These are phyloP conservation scores for Emmelina monodactyla DNA, from an alignment of 2,888 invertebrate species.

Conservation along the genomic window DNA sequence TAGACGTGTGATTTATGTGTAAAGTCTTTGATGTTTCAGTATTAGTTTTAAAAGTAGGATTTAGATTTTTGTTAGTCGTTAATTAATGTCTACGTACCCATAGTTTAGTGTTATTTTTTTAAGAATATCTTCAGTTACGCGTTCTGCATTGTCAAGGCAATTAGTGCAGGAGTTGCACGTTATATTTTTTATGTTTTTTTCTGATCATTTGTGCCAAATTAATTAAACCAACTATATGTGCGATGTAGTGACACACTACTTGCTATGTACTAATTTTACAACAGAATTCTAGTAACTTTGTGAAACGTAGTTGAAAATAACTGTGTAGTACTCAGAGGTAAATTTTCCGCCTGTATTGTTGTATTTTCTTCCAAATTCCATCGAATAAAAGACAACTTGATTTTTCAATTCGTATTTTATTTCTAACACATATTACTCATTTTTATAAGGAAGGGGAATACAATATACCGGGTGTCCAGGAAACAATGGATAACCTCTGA, in stretches of 20 bases:
- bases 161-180: constrained; percentile 20
- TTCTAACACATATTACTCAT: no score
- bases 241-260: neutral
- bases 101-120: constrained; percentile 39
- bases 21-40: constrained; percentile 46
- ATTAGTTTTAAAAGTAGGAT: constrained; percentile 56
- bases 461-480: no score
- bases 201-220: neutral
- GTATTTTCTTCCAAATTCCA: constrained; percentile 55
- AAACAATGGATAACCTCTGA: no score
- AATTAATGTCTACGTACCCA: constrained; percentile 52
- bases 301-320: neutral
- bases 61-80: constrained; percentile 58
- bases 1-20: constrained; percentile 34
- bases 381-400: constrained; percentile 47
- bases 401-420: constrained; percentile 32
- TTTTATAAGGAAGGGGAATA: no score
- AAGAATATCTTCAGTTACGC: constrained; percentile 43
- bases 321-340: neutral
- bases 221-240: neutral
- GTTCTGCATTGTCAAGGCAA: constrained; percentile 24
- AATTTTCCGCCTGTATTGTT: neutral
- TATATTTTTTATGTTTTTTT: constrained; percentile 23
- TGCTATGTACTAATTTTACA: neutral
- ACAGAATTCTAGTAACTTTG: neutral